phyloP scores from a whole-genome alignment of 2,797 vertebrate species.

The Ibycter americanus region DNA sequence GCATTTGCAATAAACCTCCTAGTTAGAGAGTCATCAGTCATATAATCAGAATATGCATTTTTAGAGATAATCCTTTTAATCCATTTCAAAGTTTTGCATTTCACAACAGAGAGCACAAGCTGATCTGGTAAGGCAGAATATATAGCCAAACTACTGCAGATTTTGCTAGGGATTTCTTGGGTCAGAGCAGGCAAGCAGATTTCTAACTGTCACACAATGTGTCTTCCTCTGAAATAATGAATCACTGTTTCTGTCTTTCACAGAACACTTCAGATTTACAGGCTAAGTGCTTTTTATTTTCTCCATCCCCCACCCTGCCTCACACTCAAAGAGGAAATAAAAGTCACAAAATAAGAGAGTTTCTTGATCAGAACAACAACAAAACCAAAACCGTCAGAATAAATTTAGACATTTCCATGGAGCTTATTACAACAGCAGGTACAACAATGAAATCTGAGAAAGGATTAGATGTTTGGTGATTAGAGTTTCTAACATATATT shows the following conservation, averaged over 20 bases:
- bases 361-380: background rate
- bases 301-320: accelerated
- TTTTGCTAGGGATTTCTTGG: background rate
- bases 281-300: background rate
- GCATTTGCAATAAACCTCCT: background rate
- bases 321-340: background rate
- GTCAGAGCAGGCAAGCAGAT: background rate
- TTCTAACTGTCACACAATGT: background rate
- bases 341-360: background rate
- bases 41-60: background rate
- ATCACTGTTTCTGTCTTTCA: background rate
- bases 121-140: background rate
- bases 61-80: conserved; percentile 4
- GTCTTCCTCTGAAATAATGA: background rate
- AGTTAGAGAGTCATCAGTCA: background rate
- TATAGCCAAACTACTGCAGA: background rate
- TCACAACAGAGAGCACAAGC: background rate
- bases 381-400: background rate
- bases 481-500: background rate
- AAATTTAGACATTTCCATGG: background rate
- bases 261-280: background rate
- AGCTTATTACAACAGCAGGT: background rate
- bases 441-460: background rate
- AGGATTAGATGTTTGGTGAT: background rate
- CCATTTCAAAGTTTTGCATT: background rate